A percentile compares a stretch with the other conserved stretches of the same genome.
These are phyloP conservation scores for Machimus atricapillus DNA, from an alignment of 2,888 invertebrate genomes.

Conservation along the genomic window DNA sequence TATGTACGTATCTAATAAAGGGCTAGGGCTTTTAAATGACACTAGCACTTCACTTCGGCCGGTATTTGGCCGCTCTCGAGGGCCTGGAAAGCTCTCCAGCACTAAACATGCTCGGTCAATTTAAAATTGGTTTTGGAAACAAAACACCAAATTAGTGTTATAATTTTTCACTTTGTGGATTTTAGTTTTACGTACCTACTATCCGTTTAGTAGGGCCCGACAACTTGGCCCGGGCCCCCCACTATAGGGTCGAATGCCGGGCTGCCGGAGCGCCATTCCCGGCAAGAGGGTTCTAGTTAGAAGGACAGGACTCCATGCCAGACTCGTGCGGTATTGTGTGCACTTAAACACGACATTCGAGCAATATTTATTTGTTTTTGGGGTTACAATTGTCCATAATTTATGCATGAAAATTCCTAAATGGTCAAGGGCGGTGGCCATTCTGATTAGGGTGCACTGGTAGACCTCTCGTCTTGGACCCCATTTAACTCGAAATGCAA, in stretches of 20 bases:
- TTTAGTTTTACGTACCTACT: conserved; percentile 22
- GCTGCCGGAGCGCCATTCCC: neutral
- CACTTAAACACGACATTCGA: conserved; percentile 47
- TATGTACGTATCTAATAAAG: neutral
- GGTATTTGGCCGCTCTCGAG: conserved; percentile 44
- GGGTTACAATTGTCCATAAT: conserved; percentile 50
- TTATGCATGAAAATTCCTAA: conserved; percentile 50
- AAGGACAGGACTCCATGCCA: conserved; percentile 28
- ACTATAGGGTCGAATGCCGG: neutral
- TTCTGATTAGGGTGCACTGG: conserved; percentile 32
- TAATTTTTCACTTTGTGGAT: conserved; percentile 48
- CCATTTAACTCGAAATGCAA: conserved; percentile 32
- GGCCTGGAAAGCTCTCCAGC: conserved; percentile 14
- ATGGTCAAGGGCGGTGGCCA: conserved; percentile 42
- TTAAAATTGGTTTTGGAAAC: conserved; percentile 47
- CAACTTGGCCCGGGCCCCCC: neutral
- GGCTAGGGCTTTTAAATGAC: conserved; percentile 4
- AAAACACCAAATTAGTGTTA: conserved; percentile 48
- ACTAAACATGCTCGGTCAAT: conserved; percentile 45
- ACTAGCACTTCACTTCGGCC: conserved; percentile 45
- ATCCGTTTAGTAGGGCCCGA: neutral
- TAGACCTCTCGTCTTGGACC: conserved; percentile 18
- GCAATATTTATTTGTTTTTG: conserved; percentile 51
- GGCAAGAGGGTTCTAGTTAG: conserved; percentile 1
- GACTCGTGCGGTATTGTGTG: conserved; percentile 38